phyloP scores from a whole-genome alignment of 35 echinoderm and acorn worm genomes.

The Apostichopus californicus region DNA sequence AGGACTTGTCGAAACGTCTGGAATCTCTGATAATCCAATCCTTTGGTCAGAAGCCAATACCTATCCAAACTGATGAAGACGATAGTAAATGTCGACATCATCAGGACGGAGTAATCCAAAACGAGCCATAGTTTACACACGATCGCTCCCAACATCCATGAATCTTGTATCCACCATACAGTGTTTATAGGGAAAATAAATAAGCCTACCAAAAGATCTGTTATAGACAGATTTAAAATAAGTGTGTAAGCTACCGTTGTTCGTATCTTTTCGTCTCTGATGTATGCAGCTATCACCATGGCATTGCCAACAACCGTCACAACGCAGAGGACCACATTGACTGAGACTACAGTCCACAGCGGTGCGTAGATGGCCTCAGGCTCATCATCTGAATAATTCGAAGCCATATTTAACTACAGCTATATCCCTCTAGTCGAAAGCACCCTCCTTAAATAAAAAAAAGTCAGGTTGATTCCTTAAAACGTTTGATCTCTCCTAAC shows the following conservation, averaged over 20 bases:
- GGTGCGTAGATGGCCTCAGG: not conserved
- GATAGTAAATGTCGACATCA: constrained; percentile 60
- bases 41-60: constrained; percentile 83
- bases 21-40: constrained; percentile 55
- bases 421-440: too few species aligned
- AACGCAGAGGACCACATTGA: constrained; percentile 14
- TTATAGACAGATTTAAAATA: constrained; percentile 62
- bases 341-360: not conserved
- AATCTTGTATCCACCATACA: constrained; percentile 50
- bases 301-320: constrained; percentile 26
- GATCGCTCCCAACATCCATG: constrained; percentile 66
- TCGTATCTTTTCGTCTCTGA: constrained; percentile 34
- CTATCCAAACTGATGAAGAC: constrained; percentile 83
- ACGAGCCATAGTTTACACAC: constrained; percentile 72
- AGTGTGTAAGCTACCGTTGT: constrained; percentile 24
- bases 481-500: too few species aligned
- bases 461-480: too few species aligned
- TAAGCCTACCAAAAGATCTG: constrained; percentile 70
- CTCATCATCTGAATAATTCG: not conserved
- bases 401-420: not conserved
- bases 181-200: constrained; percentile 65
- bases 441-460: too few species aligned
- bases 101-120: constrained; percentile 62
- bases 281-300: constrained; percentile 22
- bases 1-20: constrained; percentile 53